Conservation (phyloP, 2,113 vertebrate genomes). For the Takifugu bimaculatus region DNA sequence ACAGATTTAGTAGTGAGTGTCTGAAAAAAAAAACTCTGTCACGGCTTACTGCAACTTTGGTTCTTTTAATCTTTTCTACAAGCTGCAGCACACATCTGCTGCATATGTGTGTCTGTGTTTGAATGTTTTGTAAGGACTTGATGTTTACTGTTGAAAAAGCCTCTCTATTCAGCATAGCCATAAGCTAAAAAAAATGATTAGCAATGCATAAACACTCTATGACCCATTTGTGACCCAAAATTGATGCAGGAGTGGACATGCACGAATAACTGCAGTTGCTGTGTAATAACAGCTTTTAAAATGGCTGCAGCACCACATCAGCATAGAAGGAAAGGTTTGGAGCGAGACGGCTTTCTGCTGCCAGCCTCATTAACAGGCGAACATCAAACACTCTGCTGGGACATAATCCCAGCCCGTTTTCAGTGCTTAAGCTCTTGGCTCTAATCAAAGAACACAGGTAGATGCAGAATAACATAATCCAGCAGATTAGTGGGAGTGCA, state of each 20-base stretch:
- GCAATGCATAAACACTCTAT: constrained; percentile 23
- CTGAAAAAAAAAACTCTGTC: too few species aligned
- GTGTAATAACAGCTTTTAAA: constrained; percentile 46
- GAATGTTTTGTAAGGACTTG: neutral
- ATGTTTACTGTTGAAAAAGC: constrained; percentile 11
- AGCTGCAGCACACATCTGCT: too few species aligned
- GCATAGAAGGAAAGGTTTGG: constrained; percentile 42
- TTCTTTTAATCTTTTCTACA: too few species aligned
- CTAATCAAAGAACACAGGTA: constrained; percentile 65
- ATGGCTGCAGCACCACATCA: constrained; percentile 22
- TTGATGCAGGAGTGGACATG: constrained; percentile 34
- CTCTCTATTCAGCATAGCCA: constrained; percentile 15
- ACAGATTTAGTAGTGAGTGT: too few species aligned
- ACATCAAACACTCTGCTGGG: constrained; percentile 56
- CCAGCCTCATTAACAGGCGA: constrained; percentile 51
- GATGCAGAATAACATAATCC: constrained; percentile 54
- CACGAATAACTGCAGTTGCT: constrained; percentile 16
- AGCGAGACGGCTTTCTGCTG: constrained; percentile 37
- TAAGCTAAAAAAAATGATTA: constrained; percentile 22
- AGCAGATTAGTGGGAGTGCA: constrained; percentile 55
- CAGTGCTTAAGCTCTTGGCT: constrained; percentile 40
- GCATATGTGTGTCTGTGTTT: too few species aligned
- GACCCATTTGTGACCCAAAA: constrained; percentile 27
- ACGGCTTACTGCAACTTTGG: too few species aligned
- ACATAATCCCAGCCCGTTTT: constrained; percentile 51